Evolutionary conservation across 2,888 invertebrate genomes (phyloP), one percentile per base, ranked within the genome.

Genomic region (Agriopis aurantiaria): DNA sequence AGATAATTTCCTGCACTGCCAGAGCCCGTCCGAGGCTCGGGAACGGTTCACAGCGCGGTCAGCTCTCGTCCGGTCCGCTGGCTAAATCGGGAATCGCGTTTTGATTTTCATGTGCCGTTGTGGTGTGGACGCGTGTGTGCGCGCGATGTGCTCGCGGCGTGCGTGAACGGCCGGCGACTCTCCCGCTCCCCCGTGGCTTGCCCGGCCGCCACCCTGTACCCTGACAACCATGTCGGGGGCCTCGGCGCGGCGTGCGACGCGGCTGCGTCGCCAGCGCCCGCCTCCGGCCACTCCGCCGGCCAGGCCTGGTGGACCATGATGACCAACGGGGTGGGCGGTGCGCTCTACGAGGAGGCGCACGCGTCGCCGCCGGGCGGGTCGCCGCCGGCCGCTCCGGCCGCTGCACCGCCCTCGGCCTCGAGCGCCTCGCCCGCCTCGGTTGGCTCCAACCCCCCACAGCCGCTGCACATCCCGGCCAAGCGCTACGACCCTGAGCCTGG

Each of bases 401-500:
- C 96, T 78, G 96, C 96, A 76, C 96, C 96, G 77, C 89, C 95
- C 84, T 93, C 95, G 73, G 93, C 94, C 73, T 91, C 94, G 84
- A 92, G 92, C 93, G 93, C 92, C 85, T 92, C 95, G 86, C 96
- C 96, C 84, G 91, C 96, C 73, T 93, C 94, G 72, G 95, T 95
- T 63, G 95, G 96, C 86, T 96, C 96, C 87, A 96, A 96, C 91
- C 96, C 97, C 71, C 96, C 96, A 72, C 96, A 96, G 84, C 97
- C 97, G 75, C 95, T 98, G 75, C 98, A 98, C 95, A 98, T 98
- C 92, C 98, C 98, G 78, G 98, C 98, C 85, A 98, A 98, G 92
- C 95, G 98, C 80, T 96, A 95, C 86, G 94, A 95, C 77, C 95
- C 95, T 71, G 96, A 95, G 84, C 95, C 96, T 63, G 96, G 97